phyloP scores from a whole-genome alignment of 2,113 vertebrate genomes.

The Cottus gobio region DNA sequence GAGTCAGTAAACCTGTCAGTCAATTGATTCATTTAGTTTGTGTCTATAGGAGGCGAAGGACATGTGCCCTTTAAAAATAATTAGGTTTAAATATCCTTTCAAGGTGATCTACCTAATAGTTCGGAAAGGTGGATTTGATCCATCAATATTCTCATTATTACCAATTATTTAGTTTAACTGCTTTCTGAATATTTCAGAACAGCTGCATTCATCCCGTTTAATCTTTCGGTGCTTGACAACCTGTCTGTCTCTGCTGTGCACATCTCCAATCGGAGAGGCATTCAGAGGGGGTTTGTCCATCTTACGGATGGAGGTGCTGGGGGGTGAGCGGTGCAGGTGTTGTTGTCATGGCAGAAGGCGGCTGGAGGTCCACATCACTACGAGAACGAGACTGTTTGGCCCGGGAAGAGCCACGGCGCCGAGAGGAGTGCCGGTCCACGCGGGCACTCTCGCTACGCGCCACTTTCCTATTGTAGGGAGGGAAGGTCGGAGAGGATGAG shows the following conservation, averaged over 20 bases:
- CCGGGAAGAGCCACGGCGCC: slow-evolving; percentile 86
- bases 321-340: slow-evolving; percentile 74
- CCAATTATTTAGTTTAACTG: neutral
- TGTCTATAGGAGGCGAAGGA: slow-evolving; percentile 9
- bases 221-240: slow-evolving; percentile 1
- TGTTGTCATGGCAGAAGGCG: slow-evolving; percentile 71
- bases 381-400: slow-evolving; percentile 91
- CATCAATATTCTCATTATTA: slow-evolving; percentile 3
- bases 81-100: neutral
- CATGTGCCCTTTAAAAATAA: neutral
- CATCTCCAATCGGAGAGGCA: slow-evolving; percentile 41
- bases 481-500: slow-evolving; percentile 49
- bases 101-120: neutral
- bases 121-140: neutral
- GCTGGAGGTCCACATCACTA: slow-evolving; percentile 94
- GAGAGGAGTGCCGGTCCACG: slow-evolving; percentile 88
- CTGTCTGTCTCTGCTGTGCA: slow-evolving; percentile 67
- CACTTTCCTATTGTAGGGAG: slow-evolving; percentile 81
- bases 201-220: neutral
- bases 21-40: slow-evolving; percentile 8
- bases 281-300: slow-evolving; percentile 56
- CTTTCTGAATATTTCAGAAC: slow-evolving; percentile 9
- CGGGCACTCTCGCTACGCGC: slow-evolving; percentile 91
- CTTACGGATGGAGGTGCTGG: slow-evolving; percentile 80
- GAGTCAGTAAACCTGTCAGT: slow-evolving; percentile 31